Percentiles rank a stretch among this genome's conserved stretches.
Conservation (phyloP, 2,888 invertebrate genomes). For the Aproaerema taeniolella region DNA sequence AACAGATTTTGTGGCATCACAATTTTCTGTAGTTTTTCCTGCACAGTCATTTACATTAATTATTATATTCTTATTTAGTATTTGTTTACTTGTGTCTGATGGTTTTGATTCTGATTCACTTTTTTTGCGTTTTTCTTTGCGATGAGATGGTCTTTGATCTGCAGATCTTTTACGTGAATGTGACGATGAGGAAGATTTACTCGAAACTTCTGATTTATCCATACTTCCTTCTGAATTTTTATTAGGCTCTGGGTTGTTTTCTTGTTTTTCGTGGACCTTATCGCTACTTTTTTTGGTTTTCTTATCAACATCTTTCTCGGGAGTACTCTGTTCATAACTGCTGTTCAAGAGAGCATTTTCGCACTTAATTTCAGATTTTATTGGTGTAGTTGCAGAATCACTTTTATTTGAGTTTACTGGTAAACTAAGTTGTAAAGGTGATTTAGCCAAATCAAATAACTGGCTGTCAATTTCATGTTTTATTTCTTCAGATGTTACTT, state of each 20-base stretch:
- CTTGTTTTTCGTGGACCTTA: too few relatives aligned
- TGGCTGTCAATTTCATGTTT: constrained; percentile 36
- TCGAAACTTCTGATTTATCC: constrained; percentile 21
- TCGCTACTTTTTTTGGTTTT: too few relatives aligned
- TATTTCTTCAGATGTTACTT: constrained; percentile 19
- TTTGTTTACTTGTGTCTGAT: constrained; percentile 31
- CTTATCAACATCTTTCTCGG: too few relatives aligned
- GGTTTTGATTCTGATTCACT: constrained; percentile 34
- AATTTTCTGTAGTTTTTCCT: constrained; percentile 37
- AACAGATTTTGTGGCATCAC: constrained; percentile 38
- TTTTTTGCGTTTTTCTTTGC: constrained; percentile 72
- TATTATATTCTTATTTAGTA: constrained; percentile 34
- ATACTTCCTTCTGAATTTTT: constrained; percentile 23
- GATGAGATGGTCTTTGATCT: constrained; percentile 61
- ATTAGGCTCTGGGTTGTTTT: constrained; percentile 3
- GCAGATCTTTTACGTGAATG: constrained; percentile 55
- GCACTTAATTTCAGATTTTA: too few relatives aligned
- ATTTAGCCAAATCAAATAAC: constrained; percentile 30
- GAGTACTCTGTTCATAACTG: too few relatives aligned
- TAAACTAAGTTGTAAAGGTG: constrained; percentile 32
- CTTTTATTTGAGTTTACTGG: too few relatives aligned
- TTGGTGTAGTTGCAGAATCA: background rate
- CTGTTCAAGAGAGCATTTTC: too few relatives aligned
- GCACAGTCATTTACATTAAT: constrained; percentile 33
- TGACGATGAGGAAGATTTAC: constrained; percentile 31